Conservation (phyloP, 2,888 invertebrate genomes). For the Amaurobius ferox region DNA sequence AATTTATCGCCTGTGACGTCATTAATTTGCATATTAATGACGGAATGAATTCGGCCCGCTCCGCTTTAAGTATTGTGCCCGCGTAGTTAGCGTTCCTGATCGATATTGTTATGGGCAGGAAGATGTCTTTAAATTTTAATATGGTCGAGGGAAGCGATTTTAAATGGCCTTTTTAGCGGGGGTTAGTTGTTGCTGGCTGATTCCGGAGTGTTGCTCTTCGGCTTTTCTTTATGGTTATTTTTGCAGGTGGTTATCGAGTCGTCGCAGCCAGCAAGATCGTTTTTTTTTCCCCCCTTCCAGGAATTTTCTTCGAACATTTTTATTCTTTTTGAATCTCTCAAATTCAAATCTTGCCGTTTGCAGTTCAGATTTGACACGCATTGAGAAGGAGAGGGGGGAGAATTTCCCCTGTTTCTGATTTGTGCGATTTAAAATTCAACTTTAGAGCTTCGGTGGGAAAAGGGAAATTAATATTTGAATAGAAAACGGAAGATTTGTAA, state of each 20-base stretch:
- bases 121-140: conserved; percentile 65
- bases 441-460: too few species aligned
- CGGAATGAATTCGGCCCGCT: conserved; percentile 44
- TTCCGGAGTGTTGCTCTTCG: not conserved
- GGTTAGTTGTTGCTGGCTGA: conserved; percentile 14
- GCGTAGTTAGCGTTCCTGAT: conserved; percentile 48
- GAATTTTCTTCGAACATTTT: too few species aligned
- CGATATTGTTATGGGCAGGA: conserved; percentile 52
- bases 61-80: conserved; percentile 60
- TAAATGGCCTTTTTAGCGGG: conserved; percentile 41
- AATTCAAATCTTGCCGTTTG: too few species aligned
- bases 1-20: conserved; percentile 72
- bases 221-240: not conserved
- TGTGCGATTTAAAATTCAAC: too few species aligned
- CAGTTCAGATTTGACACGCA: too few species aligned
- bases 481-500: too few species aligned
- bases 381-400: too few species aligned
- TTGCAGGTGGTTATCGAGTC: conserved; percentile 3
- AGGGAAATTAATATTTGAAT: too few species aligned
- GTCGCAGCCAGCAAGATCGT: not conserved
- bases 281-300: too few species aligned
- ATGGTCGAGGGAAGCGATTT: conserved; percentile 53
- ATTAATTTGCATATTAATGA: conserved; percentile 72
- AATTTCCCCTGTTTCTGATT: too few species aligned
- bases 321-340: too few species aligned